These are phyloP conservation scores for Corvus moneduloides DNA, from an alignment of 2,113 vertebrate species.

Conservation along the genomic window DNA sequence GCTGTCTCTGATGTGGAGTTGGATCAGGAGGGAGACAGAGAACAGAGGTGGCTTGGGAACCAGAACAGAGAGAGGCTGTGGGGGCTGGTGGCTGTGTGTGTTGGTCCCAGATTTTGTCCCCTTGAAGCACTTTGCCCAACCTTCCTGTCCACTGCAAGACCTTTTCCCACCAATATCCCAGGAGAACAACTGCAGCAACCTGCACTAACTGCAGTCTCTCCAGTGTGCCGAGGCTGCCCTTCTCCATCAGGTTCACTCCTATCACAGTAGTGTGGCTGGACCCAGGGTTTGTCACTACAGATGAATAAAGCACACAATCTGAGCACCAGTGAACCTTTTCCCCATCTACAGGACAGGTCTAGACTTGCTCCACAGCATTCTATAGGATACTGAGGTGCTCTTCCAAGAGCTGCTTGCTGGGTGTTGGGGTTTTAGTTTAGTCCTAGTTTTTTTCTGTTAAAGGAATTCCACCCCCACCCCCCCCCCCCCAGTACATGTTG, in stretches of 20 bases:
- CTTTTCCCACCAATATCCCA: background rate
- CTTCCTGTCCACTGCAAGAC: fast-evolving
- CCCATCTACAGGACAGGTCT: fast-evolving
- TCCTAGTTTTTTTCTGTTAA: too few species aligned
- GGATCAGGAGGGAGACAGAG: background rate
- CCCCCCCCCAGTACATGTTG: too few species aligned
- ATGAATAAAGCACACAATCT: background rate
- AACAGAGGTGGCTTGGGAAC: background rate
- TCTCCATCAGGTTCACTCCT: background rate
- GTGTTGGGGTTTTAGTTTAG: too few species aligned
- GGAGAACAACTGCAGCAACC: background rate
- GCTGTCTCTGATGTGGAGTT: background rate
- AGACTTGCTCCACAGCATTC: fast-evolving
- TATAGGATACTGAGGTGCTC: background rate
- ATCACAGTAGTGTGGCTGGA: background rate
- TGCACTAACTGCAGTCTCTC: background rate
- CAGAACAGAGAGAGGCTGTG: background rate
- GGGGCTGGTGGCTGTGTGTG: background rate
- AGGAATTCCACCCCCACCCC: too few species aligned
- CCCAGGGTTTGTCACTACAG: background rate
- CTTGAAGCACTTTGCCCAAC: fast-evolving
- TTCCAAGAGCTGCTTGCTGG: background rate
- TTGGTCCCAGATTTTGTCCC: background rate
- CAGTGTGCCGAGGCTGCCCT: background rate
- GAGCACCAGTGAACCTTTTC: background rate